Conservation (phyloP, 2,797 vertebrate species). For the Meda fulgida region DNA sequence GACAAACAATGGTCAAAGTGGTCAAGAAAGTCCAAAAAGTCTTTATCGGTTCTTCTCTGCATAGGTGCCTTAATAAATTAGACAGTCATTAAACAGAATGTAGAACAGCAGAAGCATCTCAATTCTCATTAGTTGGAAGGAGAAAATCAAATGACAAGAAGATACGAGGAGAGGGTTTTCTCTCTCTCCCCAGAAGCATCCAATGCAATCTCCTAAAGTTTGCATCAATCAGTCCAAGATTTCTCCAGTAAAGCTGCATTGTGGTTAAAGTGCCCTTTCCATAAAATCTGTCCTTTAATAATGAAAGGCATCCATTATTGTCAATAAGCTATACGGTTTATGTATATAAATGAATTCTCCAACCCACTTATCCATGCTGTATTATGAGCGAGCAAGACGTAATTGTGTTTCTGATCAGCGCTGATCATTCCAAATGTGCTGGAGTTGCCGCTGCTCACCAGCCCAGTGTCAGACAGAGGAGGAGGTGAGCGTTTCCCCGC, state of each 20-base stretch:
- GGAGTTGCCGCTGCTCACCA: constrained; percentile 48
- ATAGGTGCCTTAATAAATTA: background rate
- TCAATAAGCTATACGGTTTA: constrained; percentile 72
- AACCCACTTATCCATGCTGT: constrained; percentile 77
- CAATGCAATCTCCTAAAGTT: constrained; percentile 76
- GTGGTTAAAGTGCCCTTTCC: constrained; percentile 54
- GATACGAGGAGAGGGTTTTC: background rate
- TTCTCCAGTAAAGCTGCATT: constrained; percentile 24
- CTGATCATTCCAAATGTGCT: constrained; percentile 71
- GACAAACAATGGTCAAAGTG: background rate
- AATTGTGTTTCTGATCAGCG: constrained; percentile 80
- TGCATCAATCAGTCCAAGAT: constrained; percentile 71
- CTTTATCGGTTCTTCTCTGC: background rate
- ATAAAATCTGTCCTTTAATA: constrained; percentile 73
- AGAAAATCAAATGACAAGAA: background rate
- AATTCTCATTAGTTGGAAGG: background rate
- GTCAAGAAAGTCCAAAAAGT: background rate
- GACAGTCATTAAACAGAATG: background rate
- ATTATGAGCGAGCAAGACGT: constrained; percentile 78
- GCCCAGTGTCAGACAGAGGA: constrained; percentile 56
- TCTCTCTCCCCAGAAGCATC: constrained; percentile 38
- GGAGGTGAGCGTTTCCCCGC: constrained; percentile 64
- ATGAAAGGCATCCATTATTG: constrained; percentile 81
- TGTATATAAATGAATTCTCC: constrained; percentile 82
- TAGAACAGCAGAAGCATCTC: background rate